Conservation (phyloP, 2,888 invertebrate genomes). For the Orchesellides sinensis region DNA sequence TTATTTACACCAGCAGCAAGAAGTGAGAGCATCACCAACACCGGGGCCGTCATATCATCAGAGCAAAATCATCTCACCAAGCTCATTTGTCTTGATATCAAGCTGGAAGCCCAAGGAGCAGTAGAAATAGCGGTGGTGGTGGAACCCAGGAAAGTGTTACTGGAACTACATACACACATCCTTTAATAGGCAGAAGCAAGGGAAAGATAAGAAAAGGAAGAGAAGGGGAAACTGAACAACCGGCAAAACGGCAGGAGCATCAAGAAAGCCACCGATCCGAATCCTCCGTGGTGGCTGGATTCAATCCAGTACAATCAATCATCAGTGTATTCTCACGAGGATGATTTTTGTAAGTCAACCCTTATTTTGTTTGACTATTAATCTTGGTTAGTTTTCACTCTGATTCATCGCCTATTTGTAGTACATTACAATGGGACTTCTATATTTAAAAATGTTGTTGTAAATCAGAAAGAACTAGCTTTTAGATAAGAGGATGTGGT, state of each 20-base stretch:
- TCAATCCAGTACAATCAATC: slow-evolving; percentile 50
- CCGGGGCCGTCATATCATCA: background rate
- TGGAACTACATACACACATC: background rate
- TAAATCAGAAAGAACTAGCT: no score
- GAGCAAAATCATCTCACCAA: slow-evolving; percentile 35
- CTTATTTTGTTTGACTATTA: slow-evolving; percentile 52
- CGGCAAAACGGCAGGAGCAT: background rate
- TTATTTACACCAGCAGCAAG: slow-evolving; percentile 31
- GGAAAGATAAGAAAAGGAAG: background rate
- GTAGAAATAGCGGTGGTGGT: slow-evolving; percentile 28
- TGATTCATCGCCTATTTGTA: no score
- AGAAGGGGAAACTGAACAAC: background rate
- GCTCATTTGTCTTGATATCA: slow-evolving; percentile 56
- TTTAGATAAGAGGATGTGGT: no score
- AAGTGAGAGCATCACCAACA: slow-evolving; percentile 2
- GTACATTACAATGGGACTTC: no score
- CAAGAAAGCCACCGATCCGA: background rate
- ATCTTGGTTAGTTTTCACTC: slow-evolving; percentile 46
- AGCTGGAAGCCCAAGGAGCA: slow-evolving; percentile 17
- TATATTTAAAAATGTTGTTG: no score
- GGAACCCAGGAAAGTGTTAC: slow-evolving; percentile 8
- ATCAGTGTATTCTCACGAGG: slow-evolving; percentile 50
- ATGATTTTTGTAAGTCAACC: slow-evolving; percentile 63
- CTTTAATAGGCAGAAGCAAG: background rate
- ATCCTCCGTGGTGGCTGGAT: slow-evolving; percentile 21